Evolutionary conservation across 1,140 invertebrate species (phyloP), one percentile per base, ranked within the genome.

Genomic region (Thaumatotibia leucotreta): DNA sequence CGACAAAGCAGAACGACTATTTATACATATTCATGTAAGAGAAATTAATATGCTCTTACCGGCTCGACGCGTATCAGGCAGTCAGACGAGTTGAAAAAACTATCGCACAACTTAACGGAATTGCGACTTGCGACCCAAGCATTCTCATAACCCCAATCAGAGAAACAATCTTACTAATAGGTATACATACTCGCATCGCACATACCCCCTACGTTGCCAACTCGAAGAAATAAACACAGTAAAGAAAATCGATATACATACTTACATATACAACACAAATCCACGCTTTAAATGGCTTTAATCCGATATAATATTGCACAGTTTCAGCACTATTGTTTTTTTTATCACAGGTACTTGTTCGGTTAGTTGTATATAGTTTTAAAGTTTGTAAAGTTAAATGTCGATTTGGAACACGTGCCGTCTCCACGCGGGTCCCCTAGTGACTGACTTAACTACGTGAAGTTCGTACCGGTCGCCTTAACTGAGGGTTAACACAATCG

Each of bases 391-490:
- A 71, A 68, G 39, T 61, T 32, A 32, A 52, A 23, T 22, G 52
- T 23, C 54, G 24, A 4, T 35, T 69, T 22, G 24, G 4, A 27
- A 8, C 58, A 65, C 85, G 86, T 70, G 63, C 61, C 64, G 58
- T 67, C 70, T n/a, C 64, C 45, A 65, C 70, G 73, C 67, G 73
- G 49, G 64, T 64, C 67, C 69, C 39, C 67, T 66, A 70, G 69
- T 74, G 74, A 88, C 87, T 89, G 83, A 76, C 61, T 61, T 85
- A 80, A 86, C 52, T 58, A 24, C 52, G 52, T 58, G 52, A 58
- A 58, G 52, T 58, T 66, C 54, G 76, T 79, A 82, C 77, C 77
- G 80, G 79, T 76, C 75, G 71, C 35, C 54, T 73, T 66, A 27
- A 27, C 50, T 24, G 52, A 4, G 24, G 52, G 17, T 45, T 45